phyloP scores from a whole-genome alignment of 1,140 invertebrate genomes.

The Archegozetes longisetosus region DNA sequence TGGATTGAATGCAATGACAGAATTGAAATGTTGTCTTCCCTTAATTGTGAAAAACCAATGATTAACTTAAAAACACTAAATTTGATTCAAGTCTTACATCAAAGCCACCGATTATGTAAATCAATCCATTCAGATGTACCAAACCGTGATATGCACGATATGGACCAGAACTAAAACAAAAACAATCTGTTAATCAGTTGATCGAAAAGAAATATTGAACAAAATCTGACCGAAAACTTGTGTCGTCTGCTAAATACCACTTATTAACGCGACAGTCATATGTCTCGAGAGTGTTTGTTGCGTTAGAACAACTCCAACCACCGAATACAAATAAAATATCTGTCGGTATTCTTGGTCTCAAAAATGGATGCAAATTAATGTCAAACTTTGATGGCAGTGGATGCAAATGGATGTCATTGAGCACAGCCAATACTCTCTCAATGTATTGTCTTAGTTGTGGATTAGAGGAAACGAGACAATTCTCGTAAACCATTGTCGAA shows the following conservation, averaged over 20 bases:
- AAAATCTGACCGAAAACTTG: conserved; percentile 36
- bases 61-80: neutral
- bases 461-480: neutral
- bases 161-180: neutral
- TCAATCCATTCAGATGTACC: conserved; percentile 43
- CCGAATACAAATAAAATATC: conserved; percentile 53
- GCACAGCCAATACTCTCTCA: neutral
- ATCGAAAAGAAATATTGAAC: neutral
- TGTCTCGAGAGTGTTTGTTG: conserved; percentile 57
- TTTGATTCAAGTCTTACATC: conserved; percentile 30
- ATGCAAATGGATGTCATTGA: neutral
- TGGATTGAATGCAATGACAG: conserved; percentile 47
- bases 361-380: conserved; percentile 30
- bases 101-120: conserved; percentile 61
- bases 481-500: neutral
- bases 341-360: conserved; percentile 45
- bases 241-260: conserved; percentile 41
- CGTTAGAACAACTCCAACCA: conserved; percentile 60
- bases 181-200: neutral
- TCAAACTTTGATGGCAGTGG: conserved; percentile 1
- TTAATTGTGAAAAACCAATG: neutral
- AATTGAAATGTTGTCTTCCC: conserved; percentile 46
- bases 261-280: conserved; percentile 42
- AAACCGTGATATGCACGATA: conserved; percentile 53
- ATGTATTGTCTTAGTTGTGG: neutral